These are phyloP conservation scores for Ianthella basta DNA, from an alignment of 37 sponge, comb jelly and placozoan genomes.

Conservation along the genomic window DNA sequence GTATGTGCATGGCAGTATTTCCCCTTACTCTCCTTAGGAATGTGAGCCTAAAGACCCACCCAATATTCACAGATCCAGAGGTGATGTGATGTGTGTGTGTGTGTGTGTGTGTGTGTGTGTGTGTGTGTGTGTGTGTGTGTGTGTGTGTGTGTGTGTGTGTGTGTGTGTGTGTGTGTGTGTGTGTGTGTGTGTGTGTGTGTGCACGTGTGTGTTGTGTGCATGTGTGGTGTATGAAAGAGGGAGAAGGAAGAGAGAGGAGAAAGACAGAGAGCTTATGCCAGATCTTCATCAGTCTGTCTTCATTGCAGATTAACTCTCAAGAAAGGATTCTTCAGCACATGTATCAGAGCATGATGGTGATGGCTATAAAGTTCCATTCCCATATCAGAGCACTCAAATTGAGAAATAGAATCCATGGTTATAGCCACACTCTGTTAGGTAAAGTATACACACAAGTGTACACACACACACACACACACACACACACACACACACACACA, in stretches of 20 bases:
- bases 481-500: no score
- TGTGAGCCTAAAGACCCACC: not conserved
- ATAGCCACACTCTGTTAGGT: slow-evolving; percentile 6
- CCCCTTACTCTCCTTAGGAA: not conserved
- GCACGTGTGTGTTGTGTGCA: not conserved
- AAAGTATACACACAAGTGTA: no score
- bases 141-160: slow-evolving; percentile 1
- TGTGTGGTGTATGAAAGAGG: no score
- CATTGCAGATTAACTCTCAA: slow-evolving; percentile 31
- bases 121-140: slow-evolving; percentile 19
- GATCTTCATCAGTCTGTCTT: not conserved
- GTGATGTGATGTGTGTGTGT: not conserved
- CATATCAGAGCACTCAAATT: slow-evolving; percentile 26
- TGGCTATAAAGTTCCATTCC: slow-evolving; percentile 53
- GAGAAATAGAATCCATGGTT: not conserved
- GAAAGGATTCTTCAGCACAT: slow-evolving; percentile 36
- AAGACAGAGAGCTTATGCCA: no score
- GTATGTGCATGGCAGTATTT: no score
- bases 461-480: no score
- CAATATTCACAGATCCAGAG: not conserved
- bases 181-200: slow-evolving; percentile 16
- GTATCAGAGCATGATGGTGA: slow-evolving; percentile 56
- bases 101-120: no score
- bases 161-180: slow-evolving; percentile 5
- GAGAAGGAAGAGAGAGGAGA: no score